Base-by-base conservation (phyloP, 2,113 vertebrate species). In the Rutilus rutilus region DNA sequence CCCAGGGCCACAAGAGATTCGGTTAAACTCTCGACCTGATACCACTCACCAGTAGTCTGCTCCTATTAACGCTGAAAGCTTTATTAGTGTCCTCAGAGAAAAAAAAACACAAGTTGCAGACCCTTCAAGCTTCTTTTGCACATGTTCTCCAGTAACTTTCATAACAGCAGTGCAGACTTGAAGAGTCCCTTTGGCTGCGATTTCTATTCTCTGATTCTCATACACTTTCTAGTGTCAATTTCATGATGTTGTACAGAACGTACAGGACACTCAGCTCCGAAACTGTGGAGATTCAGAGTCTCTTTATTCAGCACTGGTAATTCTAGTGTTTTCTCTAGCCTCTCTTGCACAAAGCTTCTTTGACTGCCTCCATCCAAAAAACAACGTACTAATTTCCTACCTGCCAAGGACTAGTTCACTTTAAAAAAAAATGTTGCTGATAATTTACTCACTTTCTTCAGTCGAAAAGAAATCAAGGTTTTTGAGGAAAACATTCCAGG, bases 131-230 rank as follows among this genome's bases (percentile, higher is more conserved):
- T 25, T 27, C 33, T 6, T 71, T 21, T 39, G 67, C 33, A 71
- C 67, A 42, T 42, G 67, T 71, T 71, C 67, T 71, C 33, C 67
- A 39, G 67, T 33, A 7, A 39, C 67, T 42, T 71, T 71, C 67
- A 23, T 71, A 42, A 42, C 8, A 71, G 67, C 67, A 19, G 67
- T 19, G 39, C 67, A 71, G 67, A 71, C 67, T 71, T 42, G 67
- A 33, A 3, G 17, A 71, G 67, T 39, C 21, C 33, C 36, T 21
- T 5, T 71, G 21, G 19, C 36, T 71, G 67, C 0, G 0, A 71
- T 36, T 39, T 42, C 36, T 23, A 0, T 39, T 64, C n/a, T 64
- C 12, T 62, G n/a, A 62, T 62, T 64, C 25, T n/a, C 60, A 14
- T 62, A 25, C 2, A 62, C 10, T 62, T 62, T 10, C 3, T 12